phyloP scores from a whole-genome alignment of 2,797 vertebrate species.

The Parauchenoglanis punctatus region DNA sequence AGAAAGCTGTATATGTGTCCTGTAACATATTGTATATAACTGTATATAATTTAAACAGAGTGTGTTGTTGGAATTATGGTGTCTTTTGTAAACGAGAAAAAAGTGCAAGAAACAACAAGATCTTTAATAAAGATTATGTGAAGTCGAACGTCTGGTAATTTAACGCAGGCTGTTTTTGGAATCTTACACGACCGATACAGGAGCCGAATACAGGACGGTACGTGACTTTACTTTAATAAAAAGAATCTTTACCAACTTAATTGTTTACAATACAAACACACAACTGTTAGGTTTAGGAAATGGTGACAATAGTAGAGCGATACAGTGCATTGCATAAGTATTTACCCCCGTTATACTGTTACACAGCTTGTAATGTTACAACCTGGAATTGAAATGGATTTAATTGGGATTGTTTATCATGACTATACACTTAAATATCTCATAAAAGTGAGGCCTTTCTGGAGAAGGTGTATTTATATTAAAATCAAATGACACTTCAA shows the following conservation, averaged over 20 bases:
- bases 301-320: not conserved
- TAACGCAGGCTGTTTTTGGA: too few species aligned
- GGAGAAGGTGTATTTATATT: not conserved
- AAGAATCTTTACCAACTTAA: too few species aligned
- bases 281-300: too few species aligned
- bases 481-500: not conserved
- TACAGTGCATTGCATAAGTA: not conserved
- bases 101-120: not conserved
- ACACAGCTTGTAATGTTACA: not conserved
- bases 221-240: too few species aligned
- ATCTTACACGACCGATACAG: too few species aligned
- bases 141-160: not conserved
- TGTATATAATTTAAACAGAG: conserved; percentile 43
- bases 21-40: conserved; percentile 49
- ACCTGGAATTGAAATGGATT: not conserved
- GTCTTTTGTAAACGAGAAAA: conserved; percentile 26
- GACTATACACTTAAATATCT: not conserved
- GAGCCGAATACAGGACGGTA: too few species aligned
- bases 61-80: conserved; percentile 27
- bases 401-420: not conserved
- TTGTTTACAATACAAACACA: too few species aligned
- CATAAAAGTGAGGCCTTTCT: not conserved
- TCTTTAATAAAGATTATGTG: conserved; percentile 28
- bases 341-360: not conserved
- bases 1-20: conserved; percentile 24